phyloP scores from a whole-genome alignment of 2,888 invertebrate genomes.

The Phengaris arion region DNA sequence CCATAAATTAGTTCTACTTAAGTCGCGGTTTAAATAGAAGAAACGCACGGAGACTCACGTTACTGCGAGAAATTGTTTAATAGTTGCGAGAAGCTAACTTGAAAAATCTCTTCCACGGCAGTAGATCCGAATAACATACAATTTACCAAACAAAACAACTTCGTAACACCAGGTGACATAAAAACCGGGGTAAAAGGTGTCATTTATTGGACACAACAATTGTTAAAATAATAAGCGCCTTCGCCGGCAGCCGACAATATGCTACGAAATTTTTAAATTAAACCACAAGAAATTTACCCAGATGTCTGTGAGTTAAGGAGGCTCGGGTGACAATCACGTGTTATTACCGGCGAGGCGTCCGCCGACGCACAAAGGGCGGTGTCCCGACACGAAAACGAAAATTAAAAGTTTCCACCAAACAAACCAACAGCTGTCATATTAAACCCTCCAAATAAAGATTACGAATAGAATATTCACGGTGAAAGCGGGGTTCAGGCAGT shows the following conservation, averaged over 20 bases:
- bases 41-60: conserved; percentile 70
- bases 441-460: conserved; percentile 78
- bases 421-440: conserved; percentile 78
- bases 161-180: conserved; percentile 41
- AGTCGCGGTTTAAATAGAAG: conserved; percentile 75
- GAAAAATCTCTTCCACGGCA: conserved; percentile 9
- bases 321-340: conserved; percentile 70
- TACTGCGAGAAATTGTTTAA: conserved; percentile 74
- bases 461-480: conserved; percentile 79
- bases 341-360: conserved; percentile 71
- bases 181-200: conserved; percentile 40
- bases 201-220: conserved; percentile 52
- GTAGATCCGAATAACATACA: neutral
- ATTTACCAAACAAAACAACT: conserved; percentile 19
- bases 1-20: conserved; percentile 78
- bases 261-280: conserved; percentile 68
- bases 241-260: conserved; percentile 51
- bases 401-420: conserved; percentile 78
- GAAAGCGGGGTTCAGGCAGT: conserved; percentile 75
- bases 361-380: conserved; percentile 48
- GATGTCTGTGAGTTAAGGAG: conserved; percentile 56
- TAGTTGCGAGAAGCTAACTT: conserved; percentile 59
- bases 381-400: conserved; percentile 58
- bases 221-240: conserved; percentile 59
- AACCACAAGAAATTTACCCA: conserved; percentile 63